Percentiles rank a stretch among this genome's conserved stretches.
Conservation (phyloP, 2,797 vertebrate genomes). For the Poeciliopsis turneri region DNA sequence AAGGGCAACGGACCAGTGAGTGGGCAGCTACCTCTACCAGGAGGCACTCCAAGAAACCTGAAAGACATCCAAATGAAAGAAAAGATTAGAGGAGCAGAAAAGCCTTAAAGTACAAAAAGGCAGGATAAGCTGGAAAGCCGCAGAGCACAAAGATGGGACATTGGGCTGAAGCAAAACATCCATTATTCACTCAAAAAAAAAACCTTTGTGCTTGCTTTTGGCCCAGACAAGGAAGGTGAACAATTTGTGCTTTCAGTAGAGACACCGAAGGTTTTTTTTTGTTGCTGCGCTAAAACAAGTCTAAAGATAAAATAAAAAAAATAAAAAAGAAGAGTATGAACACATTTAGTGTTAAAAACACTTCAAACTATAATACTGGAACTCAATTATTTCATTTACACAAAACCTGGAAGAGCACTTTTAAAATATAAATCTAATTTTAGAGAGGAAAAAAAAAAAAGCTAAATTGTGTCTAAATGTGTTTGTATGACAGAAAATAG, state of each 20-base stretch:
- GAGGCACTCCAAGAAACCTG: conserved; percentile 94
- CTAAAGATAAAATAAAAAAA: not conserved
- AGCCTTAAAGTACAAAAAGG: not conserved
- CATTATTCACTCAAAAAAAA: conserved; percentile 45
- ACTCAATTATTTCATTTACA: not conserved
- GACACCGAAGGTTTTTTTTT: not conserved
- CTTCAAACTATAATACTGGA: not conserved
- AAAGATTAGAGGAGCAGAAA: conserved; percentile 25
- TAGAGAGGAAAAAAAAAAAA: not conserved
- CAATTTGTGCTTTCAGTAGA: not conserved
- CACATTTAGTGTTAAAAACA: not conserved
- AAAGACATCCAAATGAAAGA: conserved; percentile 40
- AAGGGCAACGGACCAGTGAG: conserved; percentile 91
- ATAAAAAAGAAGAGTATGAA: not conserved
- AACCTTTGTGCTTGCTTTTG: conserved; percentile 31
- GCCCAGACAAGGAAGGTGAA: conserved; percentile 10
- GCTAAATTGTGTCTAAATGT: not conserved
- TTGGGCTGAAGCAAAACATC: conserved; percentile 14
- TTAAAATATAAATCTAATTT: not conserved
- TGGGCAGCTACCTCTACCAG: conserved; percentile 95
- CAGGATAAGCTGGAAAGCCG: not conserved
- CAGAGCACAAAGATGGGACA: not conserved
- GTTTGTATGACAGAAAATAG: not conserved
- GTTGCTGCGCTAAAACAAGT: not conserved
- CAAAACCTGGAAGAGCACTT: not conserved